Evolutionary conservation across 2,888 invertebrate genomes (phyloP).

Genomic region (Drosophila diplacantha): DNA sequence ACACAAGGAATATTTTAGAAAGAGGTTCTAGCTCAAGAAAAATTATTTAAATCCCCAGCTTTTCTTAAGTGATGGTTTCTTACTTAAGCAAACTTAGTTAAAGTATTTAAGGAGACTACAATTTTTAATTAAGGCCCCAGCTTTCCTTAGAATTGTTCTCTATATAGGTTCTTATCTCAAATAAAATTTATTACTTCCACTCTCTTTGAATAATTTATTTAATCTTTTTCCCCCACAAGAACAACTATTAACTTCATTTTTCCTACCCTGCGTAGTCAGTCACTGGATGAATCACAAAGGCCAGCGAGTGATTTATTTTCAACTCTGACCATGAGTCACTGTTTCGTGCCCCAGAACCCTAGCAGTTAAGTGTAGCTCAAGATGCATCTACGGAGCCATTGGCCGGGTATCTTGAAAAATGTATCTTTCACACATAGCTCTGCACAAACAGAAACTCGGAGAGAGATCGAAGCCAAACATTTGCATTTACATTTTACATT

Average conservation of each 20-base stretch:
- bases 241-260: slow-evolving; percentile 2
- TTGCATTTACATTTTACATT: slow-evolving; percentile 50
- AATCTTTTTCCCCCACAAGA: not conserved
- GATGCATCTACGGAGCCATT: slow-evolving; percentile 5
- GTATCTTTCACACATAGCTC: slow-evolving; percentile 37
- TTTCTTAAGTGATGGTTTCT: not conserved
- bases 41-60: not conserved
- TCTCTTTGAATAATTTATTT: slow-evolving; percentile 1
- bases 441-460: slow-evolving; percentile 21
- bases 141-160: not conserved
- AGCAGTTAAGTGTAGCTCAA: not conserved
- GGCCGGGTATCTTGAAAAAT: slow-evolving; percentile 30
- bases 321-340: slow-evolving; percentile 16
- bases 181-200: not conserved
- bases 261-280: slow-evolving; percentile 3
- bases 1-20: not conserved
- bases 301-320: slow-evolving; percentile 15
- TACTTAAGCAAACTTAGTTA: too few relatives aligned
- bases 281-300: slow-evolving; percentile 17
- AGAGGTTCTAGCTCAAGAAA: not conserved
- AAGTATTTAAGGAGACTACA: not conserved
- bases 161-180: not conserved
- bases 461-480: slow-evolving; percentile 41
- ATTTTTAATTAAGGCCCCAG: too few relatives aligned
- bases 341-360: slow-evolving; percentile 16